Conservation (phyloP, 2,888 invertebrate genomes). For the Brenthis daphne region DNA sequence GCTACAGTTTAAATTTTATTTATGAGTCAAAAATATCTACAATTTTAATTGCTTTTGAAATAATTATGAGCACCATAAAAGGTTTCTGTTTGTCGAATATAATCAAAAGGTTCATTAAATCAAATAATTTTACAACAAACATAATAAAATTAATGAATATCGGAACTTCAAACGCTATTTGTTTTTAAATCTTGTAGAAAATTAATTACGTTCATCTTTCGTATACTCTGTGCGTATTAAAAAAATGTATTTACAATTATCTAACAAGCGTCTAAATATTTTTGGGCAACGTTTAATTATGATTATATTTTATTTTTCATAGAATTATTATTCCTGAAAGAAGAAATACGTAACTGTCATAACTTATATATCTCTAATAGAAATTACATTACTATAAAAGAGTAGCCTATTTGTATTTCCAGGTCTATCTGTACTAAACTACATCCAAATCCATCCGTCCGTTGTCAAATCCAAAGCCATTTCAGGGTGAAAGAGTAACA, state of each 20-base stretch:
- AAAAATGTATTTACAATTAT: not conserved
- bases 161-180: constrained; percentile 21
- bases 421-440: too few species aligned
- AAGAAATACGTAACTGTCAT: too few species aligned
- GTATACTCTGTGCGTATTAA: not conserved
- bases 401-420: too few species aligned
- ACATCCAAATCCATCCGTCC: too few species aligned
- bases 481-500: too few species aligned
- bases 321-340: too few species aligned
- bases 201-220: constrained; percentile 15
- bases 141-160: constrained; percentile 20
- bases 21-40: too few species aligned
- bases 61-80: not conserved
- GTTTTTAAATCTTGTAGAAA: constrained; percentile 15
- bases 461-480: too few species aligned
- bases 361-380: too few species aligned
- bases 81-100: not conserved
- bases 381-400: too few species aligned
- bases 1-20: too few species aligned
- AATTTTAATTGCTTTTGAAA: not conserved
- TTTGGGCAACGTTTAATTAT: not conserved
- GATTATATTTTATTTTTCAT: too few species aligned
- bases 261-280: not conserved
- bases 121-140: constrained; percentile 14
- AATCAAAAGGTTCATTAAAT: constrained; percentile 14